Conservation (phyloP, 2,113 vertebrate species). For the Nycticebus coucang region DNA sequence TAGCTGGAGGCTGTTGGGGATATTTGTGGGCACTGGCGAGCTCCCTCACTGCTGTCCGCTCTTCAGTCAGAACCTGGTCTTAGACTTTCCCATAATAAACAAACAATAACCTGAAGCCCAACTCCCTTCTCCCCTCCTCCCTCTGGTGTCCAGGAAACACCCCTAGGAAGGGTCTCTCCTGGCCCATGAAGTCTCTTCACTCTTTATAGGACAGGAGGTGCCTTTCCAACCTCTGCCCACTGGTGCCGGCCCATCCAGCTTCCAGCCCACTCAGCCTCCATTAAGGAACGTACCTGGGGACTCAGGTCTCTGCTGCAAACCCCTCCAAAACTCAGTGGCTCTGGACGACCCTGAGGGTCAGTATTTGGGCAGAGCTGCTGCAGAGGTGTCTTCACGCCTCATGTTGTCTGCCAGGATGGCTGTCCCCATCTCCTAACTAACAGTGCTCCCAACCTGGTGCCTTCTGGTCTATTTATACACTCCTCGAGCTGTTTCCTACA, state of each 20-base stretch:
- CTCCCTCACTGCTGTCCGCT: fast-evolving
- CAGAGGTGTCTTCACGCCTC: too few species aligned
- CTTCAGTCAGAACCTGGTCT: background rate
- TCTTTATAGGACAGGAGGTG: background rate
- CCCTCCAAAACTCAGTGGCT: fast-evolving
- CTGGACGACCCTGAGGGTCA: fast-evolving
- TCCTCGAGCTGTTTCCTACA: too few species aligned
- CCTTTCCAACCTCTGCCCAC: background rate
- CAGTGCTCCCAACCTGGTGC: fast-evolving
- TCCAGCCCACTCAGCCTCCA: too few species aligned
- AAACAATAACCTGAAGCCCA: background rate
- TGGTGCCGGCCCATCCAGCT: fast-evolving
- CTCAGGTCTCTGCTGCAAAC: too few species aligned
- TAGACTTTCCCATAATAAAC: background rate
- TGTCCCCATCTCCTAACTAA: background rate
- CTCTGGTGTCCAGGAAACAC: background rate
- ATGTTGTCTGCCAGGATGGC: background rate
- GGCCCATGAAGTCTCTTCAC: too few species aligned
- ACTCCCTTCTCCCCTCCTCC: fast-evolving
- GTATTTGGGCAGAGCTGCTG: fast-evolving
- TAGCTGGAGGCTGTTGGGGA: background rate
- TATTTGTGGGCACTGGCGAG: background rate
- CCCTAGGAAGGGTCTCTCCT: background rate
- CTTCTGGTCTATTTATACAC: background rate
- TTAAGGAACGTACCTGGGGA: too few species aligned